Evolutionary conservation across 2,888 invertebrate genomes (phyloP), one percentile per base, ranked within the genome.

Genomic region (Ectemnius continuus): DNA sequence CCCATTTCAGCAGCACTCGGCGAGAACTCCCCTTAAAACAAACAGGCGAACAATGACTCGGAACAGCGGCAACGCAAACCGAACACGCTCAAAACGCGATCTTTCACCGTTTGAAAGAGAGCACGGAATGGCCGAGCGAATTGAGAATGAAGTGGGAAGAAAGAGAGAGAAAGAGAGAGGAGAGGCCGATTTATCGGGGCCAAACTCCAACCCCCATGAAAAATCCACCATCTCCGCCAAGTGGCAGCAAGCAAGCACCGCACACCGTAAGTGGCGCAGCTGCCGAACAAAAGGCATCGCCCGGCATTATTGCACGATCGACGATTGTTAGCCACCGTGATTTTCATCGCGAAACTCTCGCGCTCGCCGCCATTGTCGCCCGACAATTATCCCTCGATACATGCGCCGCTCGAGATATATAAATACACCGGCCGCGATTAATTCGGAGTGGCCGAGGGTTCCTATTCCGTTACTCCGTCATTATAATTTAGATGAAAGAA

Each of bases 1-100:
- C 86, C 87, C 88, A 89, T 89, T 89, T 89, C 72, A 87, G 83
- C 86, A 85, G 85, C 86, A 78, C 87, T 86, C 78, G 78, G 79
- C 36, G 8, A 23, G 23, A 23, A 23, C 80, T 73, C 85, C 87
- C 89, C 88, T 87, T 87, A 87, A 89, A 88, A 89, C 89, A 90
- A 89, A 89, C 88, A 88, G 76, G 78, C 76, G 81, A 86, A 87
- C 88, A 88, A 88, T 86, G 86, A 83, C 84, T 64, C 72, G 70
- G n/a, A n/a, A n/a, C n/a, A 65, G 61, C 48, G 61, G 67, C 45
- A 23, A 57, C 56, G 64, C 65, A 69, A 14, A 16, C 52, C 16
- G 8, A 65, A 67, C n/a, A n/a, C n/a, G 64, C 66, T 61, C 69
- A 76, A 76, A 74, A 36, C 36, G 36, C 36, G 36, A 36, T 11